Evolutionary conservation across 2,797 vertebrate genomes (phyloP), one percentile per base, ranked within the genome.

Genomic region (Bovichtus variegatus): DNA sequence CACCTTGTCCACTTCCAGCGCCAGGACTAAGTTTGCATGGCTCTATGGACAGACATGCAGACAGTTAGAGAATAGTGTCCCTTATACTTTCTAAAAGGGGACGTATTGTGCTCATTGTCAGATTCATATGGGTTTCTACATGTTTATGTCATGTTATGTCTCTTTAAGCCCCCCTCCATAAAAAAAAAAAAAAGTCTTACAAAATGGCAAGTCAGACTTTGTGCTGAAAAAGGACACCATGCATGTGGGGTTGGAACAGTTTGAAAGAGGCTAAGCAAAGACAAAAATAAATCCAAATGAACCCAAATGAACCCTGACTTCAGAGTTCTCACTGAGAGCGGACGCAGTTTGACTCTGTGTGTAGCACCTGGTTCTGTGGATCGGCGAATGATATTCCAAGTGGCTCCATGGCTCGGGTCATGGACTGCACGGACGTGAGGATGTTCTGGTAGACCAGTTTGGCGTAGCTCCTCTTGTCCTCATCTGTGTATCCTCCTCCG

Each of bases 371-470:
- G 78, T 96, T 97, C 81, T 93, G 80, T 5, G 93, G 78, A 54
- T 94, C 91, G 36, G 80, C 34, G 9, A 96, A 96, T 12, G 88
- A 70, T 71, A 97, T 95, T 49, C 81, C 68, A 6, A 97, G 93
- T 0, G 84, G 54, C 63, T 95, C 95, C 96, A 97, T 96, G 47
- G 96, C 96, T 81, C 94, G 87, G 87, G 95, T 89, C 95, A 97
- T 96, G n/a, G 92, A 79, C 91, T 96, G 96, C 90, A 98, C 95
- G 74, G 97, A 96, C 0, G 96, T 97, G 93, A 94, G 95, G 82
- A 96, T 94, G 86, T 97, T 96, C 86, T 96, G 96, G 87, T 92
- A 97, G 80, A 98, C 95, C 79, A 98, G 91, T 82, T 97, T 97
- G 4, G 94, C 95, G 79, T 97, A 98, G 74, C 93, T 93, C 81